A percentile compares a stretch with the other conserved stretches of the same genome.
phyloP scores from a whole-genome alignment of 2,113 vertebrate species.

The Spea multiplicata region DNA sequence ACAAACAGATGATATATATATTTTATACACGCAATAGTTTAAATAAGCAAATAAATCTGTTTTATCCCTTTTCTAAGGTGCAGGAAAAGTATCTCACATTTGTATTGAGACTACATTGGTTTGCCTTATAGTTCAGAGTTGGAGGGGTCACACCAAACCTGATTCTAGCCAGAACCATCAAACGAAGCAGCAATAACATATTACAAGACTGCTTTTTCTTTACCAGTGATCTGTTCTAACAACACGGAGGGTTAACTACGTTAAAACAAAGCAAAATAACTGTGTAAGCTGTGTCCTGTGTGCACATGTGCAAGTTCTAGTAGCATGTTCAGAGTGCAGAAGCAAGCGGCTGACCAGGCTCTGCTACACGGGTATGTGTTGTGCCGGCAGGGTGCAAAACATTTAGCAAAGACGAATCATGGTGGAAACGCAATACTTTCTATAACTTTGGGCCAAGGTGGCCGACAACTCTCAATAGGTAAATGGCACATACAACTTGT shows the following conservation, averaged over 20 bases:
- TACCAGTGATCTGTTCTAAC: not conserved
- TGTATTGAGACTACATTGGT: not conserved
- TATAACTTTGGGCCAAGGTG: too few species aligned
- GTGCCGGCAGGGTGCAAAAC: too few species aligned
- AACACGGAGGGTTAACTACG: not conserved
- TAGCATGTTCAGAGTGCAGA: not conserved
- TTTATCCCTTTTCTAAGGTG: conserved; percentile 54
- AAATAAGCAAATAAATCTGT: conserved; percentile 46
- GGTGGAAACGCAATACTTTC: too few species aligned
- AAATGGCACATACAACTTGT: too few species aligned
- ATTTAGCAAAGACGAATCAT: too few species aligned
- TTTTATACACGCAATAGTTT: conserved; percentile 53
- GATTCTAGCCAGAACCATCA: not conserved
- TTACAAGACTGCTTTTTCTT: not conserved
- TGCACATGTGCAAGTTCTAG: not conserved
- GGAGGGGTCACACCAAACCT: not conserved
- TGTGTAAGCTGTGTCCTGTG: too few species aligned
- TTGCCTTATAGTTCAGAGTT: not conserved
- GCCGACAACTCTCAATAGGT: too few species aligned
- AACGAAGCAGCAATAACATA: not conserved
- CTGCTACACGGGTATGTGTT: too few species aligned
- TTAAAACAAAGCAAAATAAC: not conserved
- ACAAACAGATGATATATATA: conserved; percentile 55
- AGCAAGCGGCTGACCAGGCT: not conserved
- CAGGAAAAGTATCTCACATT: conserved; percentile 50